phyloP scores from a whole-genome alignment of 23 tunicate species.

The Ascidia mentula region DNA sequence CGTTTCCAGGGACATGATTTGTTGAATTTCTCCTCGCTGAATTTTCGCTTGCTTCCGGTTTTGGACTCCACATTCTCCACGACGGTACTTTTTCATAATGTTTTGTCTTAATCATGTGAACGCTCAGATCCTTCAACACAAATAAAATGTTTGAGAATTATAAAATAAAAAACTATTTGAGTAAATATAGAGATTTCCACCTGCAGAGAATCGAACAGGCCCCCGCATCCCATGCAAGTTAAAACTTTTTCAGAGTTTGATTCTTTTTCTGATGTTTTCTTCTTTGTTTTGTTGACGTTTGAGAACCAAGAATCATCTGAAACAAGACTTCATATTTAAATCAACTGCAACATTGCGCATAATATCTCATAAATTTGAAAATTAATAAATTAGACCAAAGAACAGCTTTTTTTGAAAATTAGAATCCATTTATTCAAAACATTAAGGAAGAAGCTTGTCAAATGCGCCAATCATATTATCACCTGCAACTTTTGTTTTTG shows the following conservation, averaged over 20 bases:
- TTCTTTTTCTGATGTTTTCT: background rate
- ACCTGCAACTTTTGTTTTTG: slow-evolving; percentile 12
- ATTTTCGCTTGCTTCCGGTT: slow-evolving; percentile 3
- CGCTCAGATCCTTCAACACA: slow-evolving; percentile 66
- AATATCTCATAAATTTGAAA: too few relatives aligned
- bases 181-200: slow-evolving; percentile 12
- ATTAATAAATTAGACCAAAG: too few relatives aligned
- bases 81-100: slow-evolving; percentile 96
- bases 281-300: background rate
- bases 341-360: too few relatives aligned
- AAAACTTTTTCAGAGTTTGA: slow-evolving; percentile 65
- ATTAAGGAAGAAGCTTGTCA: too few relatives aligned
- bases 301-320: background rate
- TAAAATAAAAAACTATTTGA: background rate
- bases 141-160: background rate
- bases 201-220: slow-evolving; percentile 89
- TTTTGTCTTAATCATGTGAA: slow-evolving; percentile 95
- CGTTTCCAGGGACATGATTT: background rate
- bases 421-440: too few relatives aligned
- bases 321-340: too few relatives aligned
- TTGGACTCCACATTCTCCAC: slow-evolving; percentile 72
- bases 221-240: slow-evolving; percentile 89
- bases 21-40: background rate
- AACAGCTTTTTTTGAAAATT: too few relatives aligned
- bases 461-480: too few relatives aligned